phyloP scores from a whole-genome alignment of 2,113 vertebrate genomes.

The Rhabdomys dilectus region DNA sequence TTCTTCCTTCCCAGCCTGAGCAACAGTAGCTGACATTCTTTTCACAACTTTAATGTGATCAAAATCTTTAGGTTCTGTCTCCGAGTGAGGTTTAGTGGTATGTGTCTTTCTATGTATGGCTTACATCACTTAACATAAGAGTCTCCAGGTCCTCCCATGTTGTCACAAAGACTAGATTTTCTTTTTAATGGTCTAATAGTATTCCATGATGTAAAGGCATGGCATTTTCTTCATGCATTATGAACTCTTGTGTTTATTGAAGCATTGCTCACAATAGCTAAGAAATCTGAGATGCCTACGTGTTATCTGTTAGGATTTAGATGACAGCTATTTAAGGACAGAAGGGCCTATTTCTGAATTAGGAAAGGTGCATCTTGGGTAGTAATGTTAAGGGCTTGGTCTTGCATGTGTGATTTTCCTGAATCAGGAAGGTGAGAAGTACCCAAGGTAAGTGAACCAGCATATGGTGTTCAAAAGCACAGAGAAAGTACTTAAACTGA shows the following conservation, averaged over 20 bases:
- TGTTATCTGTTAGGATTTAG: neutral
- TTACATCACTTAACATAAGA: neutral
- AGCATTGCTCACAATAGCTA: neutral
- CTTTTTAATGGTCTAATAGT: neutral
- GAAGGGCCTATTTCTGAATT: neutral
- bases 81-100: neutral
- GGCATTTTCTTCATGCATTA: neutral
- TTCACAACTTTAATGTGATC: neutral
- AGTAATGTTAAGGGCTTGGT: neutral
- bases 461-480: neutral
- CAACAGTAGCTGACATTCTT: neutral
- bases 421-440: neutral
- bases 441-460: neutral
- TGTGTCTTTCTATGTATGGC: neutral
- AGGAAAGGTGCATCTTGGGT: neutral
- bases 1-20: neutral
- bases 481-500: neutral
- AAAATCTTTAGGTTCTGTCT: neutral
- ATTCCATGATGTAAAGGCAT: neutral
- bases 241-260: neutral
- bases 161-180: neutral
- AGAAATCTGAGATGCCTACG: neutral
- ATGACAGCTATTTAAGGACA: neutral
- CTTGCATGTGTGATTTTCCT: neutral
- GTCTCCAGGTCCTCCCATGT: neutral